Percentiles rank a stretch among this genome's conserved stretches.
Conservation (phyloP, 64 coral and sea anemone genomes). For the Montipora sp. region DNA sequence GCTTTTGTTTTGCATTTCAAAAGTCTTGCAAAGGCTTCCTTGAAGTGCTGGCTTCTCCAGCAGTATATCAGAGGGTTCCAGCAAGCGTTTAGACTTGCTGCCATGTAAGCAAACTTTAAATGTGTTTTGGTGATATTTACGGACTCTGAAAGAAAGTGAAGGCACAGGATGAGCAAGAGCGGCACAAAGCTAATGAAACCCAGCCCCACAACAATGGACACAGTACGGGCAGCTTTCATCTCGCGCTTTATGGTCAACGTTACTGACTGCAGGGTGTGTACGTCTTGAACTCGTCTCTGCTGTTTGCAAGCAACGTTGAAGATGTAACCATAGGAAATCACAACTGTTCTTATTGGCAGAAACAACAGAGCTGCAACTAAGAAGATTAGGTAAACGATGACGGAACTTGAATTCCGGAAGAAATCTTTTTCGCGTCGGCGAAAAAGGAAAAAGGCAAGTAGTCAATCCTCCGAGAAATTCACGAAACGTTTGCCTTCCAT, state of each 20-base stretch:
- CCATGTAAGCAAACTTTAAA: background rate
- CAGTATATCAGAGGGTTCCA: constrained; percentile 61
- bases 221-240: constrained; percentile 12
- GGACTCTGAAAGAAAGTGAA: background rate
- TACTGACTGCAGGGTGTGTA: background rate
- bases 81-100: background rate
- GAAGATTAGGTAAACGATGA: background rate
- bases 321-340: background rate
- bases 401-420: background rate
- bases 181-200: constrained; percentile 29
- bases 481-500: background rate
- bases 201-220: constrained; percentile 32
- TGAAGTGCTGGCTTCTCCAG: constrained; percentile 49
- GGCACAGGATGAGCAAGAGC: background rate
- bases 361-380: constrained; percentile 2
- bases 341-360: background rate
- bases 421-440: background rate
- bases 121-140: background rate
- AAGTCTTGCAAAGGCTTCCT: constrained; percentile 23
- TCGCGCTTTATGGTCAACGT: background rate
- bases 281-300: background rate
- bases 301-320: background rate
- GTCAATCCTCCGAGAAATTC: background rate
- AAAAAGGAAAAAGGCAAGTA: background rate
- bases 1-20: background rate